Conservation (phyloP, 2,113 vertebrate species). For the Phalacrocorax aristotelis region DNA sequence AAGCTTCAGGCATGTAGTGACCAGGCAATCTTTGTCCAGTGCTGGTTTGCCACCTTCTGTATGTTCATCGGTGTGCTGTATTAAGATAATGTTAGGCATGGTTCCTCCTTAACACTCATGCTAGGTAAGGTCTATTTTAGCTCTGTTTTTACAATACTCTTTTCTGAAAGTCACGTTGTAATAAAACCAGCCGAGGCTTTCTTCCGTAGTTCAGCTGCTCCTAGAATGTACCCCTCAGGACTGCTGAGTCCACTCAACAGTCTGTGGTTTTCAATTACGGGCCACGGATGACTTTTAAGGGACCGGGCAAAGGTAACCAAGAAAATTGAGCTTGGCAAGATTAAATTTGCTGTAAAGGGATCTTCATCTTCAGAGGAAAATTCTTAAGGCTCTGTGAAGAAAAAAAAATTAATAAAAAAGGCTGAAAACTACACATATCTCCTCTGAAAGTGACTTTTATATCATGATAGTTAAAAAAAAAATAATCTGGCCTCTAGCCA, state of each 20-base stretch:
- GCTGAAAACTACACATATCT: neutral
- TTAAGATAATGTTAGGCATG: rapidly evolving
- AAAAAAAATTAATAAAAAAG: neutral
- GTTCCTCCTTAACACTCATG: neutral
- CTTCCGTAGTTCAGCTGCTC: neutral
- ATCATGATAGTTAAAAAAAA: neutral
- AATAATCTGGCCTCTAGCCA: neutral
- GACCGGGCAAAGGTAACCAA: neutral
- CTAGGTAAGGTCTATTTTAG: neutral
- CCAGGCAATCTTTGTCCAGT: neutral
- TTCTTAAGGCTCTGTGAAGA: neutral
- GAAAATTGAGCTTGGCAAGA: conserved; percentile 12
- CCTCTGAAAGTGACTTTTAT: neutral
- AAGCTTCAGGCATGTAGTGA: neutral
- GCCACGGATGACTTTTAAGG: neutral
- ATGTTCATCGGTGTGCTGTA: neutral
- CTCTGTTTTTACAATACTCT: neutral
- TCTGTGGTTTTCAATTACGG: conserved; percentile 15
- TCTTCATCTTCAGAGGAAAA: conserved; percentile 4
- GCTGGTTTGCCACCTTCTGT: neutral
- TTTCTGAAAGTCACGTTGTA: neutral
- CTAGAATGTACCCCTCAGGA: neutral
- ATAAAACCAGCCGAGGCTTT: neutral
- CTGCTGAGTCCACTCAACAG: neutral
- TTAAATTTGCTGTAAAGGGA: conserved; percentile 12